Conservation (phyloP, 2,797 vertebrate species). For the Morus bassanus region DNA sequence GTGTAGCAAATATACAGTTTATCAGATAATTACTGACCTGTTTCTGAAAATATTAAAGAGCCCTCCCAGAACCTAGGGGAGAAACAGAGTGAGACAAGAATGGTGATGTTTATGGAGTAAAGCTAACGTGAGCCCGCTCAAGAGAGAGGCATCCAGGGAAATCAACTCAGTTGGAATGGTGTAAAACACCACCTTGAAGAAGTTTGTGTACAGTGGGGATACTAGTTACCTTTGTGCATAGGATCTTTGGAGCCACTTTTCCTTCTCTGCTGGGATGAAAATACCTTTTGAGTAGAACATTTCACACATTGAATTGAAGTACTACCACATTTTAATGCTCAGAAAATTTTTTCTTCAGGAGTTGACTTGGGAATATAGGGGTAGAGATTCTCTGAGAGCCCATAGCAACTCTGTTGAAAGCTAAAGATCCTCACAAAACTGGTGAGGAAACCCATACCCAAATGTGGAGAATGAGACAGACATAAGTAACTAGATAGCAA, state of each 20-base stretch:
- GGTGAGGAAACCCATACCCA: neutral
- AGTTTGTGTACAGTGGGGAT: neutral
- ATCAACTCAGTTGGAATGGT: neutral
- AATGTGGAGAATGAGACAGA: neutral
- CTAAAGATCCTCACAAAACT: neutral
- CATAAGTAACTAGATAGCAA: neutral
- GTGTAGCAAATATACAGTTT: neutral
- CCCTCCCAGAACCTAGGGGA: neutral
- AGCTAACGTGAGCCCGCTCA: fast-evolving
- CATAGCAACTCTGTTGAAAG: neutral
- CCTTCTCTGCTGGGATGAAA: neutral
- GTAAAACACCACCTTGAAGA: neutral
- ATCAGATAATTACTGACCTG: neutral
- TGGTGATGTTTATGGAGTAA: neutral
- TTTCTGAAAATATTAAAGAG: neutral
- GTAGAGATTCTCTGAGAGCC: neutral
- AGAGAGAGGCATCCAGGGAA: neutral
- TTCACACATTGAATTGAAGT: neutral
- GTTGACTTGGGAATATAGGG: neutral
- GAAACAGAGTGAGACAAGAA: neutral
- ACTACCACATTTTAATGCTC: neutral
- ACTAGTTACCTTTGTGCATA: neutral
- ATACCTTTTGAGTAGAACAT: neutral
- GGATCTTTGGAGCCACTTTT: neutral
- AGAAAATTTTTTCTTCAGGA: neutral